Evolutionary conservation across 2,888 invertebrate genomes (phyloP), one percentile per base, ranked within the genome.

Genomic region (Eilema caniola): DNA sequence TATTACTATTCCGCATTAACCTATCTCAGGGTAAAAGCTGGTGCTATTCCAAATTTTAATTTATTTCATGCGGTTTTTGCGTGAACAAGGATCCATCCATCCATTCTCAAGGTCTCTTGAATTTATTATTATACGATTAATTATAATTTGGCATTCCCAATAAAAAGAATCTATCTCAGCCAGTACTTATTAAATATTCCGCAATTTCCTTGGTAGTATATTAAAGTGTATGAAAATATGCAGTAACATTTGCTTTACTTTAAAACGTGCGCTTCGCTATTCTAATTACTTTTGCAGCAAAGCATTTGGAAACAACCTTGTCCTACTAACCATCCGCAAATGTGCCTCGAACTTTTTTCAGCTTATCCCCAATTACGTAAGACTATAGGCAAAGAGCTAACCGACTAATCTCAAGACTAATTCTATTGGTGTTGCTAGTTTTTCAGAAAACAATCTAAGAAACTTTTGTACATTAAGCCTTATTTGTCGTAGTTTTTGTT

Each of bases 381-480:
- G 59, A 25, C 24, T 59, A 25, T 24, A 24, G 24, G 2, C 59
- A 23, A 59, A 59, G 59, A 59, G 59, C 16, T 59, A 20, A 20
- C 59, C 8, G 59, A 16, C 59, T 59, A 59, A 59, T 59, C 24
- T 59, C 24, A 8, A 8, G 8, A 59, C 16, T 16, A 59, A 59
- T 25, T 59, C 59, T 25, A 25, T 59, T 59, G 25, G 59, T 59
- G 16, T 28, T 59, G 31, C 11, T 61, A 61, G 61, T 61, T 61
- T 61, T 33, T n/a, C 28, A n/a, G 31, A 28, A 16, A 59, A 59
- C 24, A 25, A 25, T 25, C 25, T 25, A 16, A 25, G 25, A 61
- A 41, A 62, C 37, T 24, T 62, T 41, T 33, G 37, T 62, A 41
- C 23, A 41, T 61, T 64, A 66, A 66, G 56, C 23, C 33, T 66